Base-by-base conservation (phyloP, 2,797 vertebrate species). In the Novumbra hubbsi region DNA sequence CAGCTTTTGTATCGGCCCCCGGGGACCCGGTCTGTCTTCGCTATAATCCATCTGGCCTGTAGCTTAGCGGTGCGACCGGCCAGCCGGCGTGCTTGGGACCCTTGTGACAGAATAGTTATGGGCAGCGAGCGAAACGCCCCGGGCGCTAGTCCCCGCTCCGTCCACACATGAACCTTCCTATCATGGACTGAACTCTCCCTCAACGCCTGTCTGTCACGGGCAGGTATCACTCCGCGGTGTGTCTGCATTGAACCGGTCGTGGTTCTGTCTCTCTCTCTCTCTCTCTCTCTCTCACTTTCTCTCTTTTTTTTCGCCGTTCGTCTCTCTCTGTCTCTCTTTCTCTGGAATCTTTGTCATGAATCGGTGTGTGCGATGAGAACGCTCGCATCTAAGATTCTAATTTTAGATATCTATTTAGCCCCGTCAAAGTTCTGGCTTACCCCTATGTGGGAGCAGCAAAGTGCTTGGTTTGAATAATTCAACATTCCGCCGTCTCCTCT, bases 341-440 rank as follows among this genome's bases (percentile, higher is more conserved):
- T 64, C 17, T 17, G 24, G 38, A 55, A 38, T 38, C 73, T 32
- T 32, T 68, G 34, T 60, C 38, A 60, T 78, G 76, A 73, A 80
- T 78, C 80, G 73, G 76, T 63, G 60, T 60, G 72, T 71, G 9
- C 15, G 70, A 34, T 68, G 73, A 63, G 73, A 70, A 55, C 68
- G 55, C 76, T 85, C 73, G 74, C 81, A 80, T 83, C 73, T 76
- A 38, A 85, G 83, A 85, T 87, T 83, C 81, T 84, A 84, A 85
- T 87, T 87, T 86, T 85, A 86, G 86, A 85, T 87, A 83, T 84
- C 78, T 85, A 75, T 85, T 85, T 83, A 80, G 74, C 78, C 73
- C 78, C 62, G 75, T 79, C 76, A 83, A 80, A 84, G 80, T 76
- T 79, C 80, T 76, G 75, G 80, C 78, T 72, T n/a, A 73, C 55